Percentiles rank a stretch among this genome's conserved stretches.
Evolutionary conservation across 2,113 vertebrate genomes (phyloP).

Genomic region (Polyodon spathula): DNA sequence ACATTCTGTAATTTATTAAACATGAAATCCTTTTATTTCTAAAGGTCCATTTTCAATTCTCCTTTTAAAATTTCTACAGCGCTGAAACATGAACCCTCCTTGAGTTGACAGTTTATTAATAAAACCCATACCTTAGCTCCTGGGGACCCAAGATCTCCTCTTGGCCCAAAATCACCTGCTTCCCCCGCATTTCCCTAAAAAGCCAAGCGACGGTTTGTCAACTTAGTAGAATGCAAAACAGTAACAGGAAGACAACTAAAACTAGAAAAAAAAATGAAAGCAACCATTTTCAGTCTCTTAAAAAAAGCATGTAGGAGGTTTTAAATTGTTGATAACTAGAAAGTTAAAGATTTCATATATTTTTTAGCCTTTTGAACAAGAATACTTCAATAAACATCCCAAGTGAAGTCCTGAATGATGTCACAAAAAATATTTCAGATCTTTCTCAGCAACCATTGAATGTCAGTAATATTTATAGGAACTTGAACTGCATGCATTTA

Average conservation of each 20-base stretch:
- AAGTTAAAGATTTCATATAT: not conserved
- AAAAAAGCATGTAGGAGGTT: not conserved
- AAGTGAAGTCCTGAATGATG: not conserved
- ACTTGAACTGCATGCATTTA: too few relatives aligned
- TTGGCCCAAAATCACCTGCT: conserved; percentile 19
- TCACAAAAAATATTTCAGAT: not conserved
- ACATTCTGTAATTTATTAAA: too few relatives aligned
- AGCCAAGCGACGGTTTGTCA: too few relatives aligned
- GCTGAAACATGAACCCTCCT: not conserved
- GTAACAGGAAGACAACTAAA: conserved; percentile 10
- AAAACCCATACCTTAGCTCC: conserved; percentile 17
- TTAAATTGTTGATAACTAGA: not conserved
- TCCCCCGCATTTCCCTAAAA: conserved; percentile 10
- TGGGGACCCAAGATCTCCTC: conserved; percentile 20
- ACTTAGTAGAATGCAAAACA: too few relatives aligned
- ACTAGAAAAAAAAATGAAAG: not conserved
- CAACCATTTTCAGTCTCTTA: not conserved
- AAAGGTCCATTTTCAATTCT: not conserved
- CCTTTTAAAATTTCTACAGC: not conserved
- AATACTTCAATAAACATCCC: not conserved
- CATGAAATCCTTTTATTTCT: not conserved
- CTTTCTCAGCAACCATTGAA: not conserved
- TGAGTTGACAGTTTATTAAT: not conserved
- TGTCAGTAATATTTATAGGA: not conserved
- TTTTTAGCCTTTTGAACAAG: not conserved